Base-by-base conservation (phyloP, 1,140 invertebrate species). In the Tetragnatha versicolor region DNA sequence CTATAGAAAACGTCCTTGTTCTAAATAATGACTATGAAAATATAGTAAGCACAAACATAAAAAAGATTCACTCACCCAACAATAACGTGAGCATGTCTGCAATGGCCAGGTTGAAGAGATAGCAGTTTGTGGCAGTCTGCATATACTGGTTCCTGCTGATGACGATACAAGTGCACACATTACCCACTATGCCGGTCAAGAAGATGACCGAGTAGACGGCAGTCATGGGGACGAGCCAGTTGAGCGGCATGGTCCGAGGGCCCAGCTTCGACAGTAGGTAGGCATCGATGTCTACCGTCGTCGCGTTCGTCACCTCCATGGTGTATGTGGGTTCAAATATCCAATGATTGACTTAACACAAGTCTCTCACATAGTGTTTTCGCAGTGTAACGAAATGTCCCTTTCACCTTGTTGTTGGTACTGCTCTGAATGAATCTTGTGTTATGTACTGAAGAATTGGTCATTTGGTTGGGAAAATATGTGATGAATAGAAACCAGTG, bases 81-180 rank as follows among this genome's bases (percentile, higher is more conserved):
- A 85, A 80, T 4, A 86, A 77, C 3, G 84, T 86, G n/a, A 85
- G 80, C 80, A 86, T 82, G 68, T 86, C 85, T 9, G 85, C 82
- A 27, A 89, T 82, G 22, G 89, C 89, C 68, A 90, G 82, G 82
- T 87, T 88, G 83, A 90, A 88, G 22, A 90, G 82, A 78, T 90
- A 90, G 66, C 85, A 89, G 82, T 90, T 90, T 10, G 89, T 90
- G 2, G 85, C 85, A 3, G 87, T 89, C 77, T 87, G 85, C 88
- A 89, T 88, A 72, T 85, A 86, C 42, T 84, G 84, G 76, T 89
- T 89, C 35, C 85, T 82, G 3, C 85, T 84, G 55, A 91, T 90
- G 4, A 91, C 90, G 33, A 90, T 80, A 82, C 90, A 90, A 17
- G 89, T 90, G 79, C 86, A 86, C 7, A 89, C 79, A 17, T 91